Evolutionary conservation across 1,140 invertebrate genomes (phyloP), one percentile per base, ranked within the genome.

Genomic region (Nautilus pompilius): DNA sequence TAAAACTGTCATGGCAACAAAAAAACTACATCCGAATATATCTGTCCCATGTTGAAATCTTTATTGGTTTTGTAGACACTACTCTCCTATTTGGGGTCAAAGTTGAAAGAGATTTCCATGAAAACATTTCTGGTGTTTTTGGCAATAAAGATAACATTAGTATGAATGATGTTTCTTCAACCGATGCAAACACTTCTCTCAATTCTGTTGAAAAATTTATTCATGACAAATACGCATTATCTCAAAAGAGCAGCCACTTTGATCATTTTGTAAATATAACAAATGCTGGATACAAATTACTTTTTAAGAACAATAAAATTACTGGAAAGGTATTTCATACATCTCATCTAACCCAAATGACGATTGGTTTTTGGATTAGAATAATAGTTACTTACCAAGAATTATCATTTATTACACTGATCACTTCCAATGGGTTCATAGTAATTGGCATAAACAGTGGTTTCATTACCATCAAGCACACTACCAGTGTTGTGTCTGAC

Each of bases 41-140:
- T 15, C 45, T 66, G 22, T 65, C 60, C 33, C 66, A 65, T 15
- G 49, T 69, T 5, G 61, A 36, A 36, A 60, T 71, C 48, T 53
- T 62, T 48, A 28, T 69, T 32, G 29, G 63, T 24, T 53, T 51
- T 24, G 55, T 58, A 33, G 20, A 60, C 8, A 33, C 28, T 1
- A 54, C 51, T 1, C 61, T 62, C 15, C 36, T 15, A 1, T 34
- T 62, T 15, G 53, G 53, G 3, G 17, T n/a, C 51, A 62, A 48
- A 30, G 24, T 62, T 1, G 51, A 62, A 36, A 48, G 29, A 20
- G 61, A 62, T 36, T 51, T 45, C 46, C 33, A 36, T 20, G 26
- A 24, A n/a, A 53, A 58, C 22, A 45, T 49, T 13, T 17, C n/a
- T 2, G 62, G 62, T 24, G 22, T 64, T 8, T 8, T 64, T 2